phyloP scores from a whole-genome alignment of 2,113 vertebrate genomes.

The Lynx canadensis region DNA sequence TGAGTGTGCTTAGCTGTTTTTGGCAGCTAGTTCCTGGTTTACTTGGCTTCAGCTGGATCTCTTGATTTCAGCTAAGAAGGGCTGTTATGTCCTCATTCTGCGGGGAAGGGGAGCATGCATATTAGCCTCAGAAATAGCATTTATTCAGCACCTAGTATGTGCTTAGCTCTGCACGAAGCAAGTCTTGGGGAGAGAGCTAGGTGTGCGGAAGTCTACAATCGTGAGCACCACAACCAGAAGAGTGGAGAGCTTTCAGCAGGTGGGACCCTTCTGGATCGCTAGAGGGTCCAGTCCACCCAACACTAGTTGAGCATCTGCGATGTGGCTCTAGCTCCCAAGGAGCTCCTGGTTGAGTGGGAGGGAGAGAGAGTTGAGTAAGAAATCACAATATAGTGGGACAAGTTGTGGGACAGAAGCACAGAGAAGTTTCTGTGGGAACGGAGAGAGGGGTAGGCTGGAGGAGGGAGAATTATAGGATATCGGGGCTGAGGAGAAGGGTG shows the following conservation, averaged over 20 bases:
- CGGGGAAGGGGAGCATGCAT: not conserved
- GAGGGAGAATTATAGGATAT: not conserved
- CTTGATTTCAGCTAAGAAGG: slow-evolving; percentile 27
- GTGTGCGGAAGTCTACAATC: not conserved
- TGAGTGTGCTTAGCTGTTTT: slow-evolving; percentile 40
- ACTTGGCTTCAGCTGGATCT: slow-evolving; percentile 19
- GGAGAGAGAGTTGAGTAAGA: not conserved
- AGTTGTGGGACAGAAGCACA: not conserved
- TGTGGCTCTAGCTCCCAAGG: not conserved
- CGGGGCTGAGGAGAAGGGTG: not conserved
- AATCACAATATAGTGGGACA: not conserved
- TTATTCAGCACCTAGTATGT: not conserved
- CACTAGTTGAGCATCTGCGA: not conserved
- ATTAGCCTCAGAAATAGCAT: not conserved
- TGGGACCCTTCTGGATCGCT: not conserved
- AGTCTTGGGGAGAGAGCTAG: not conserved
- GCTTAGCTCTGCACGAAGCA: not conserved
- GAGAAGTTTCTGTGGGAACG: not conserved
- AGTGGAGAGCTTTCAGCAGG: not conserved
- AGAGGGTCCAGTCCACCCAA: not conserved
- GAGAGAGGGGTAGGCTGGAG: not conserved
- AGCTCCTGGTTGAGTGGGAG: not conserved
- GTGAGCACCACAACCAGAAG: not conserved
- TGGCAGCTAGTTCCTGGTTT: slow-evolving; percentile 46
- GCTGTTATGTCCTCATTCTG: not conserved